These are phyloP conservation scores for Erinaceus europaeus DNA, from an alignment of 2,113 vertebrate genomes.

Conservation along the genomic window DNA sequence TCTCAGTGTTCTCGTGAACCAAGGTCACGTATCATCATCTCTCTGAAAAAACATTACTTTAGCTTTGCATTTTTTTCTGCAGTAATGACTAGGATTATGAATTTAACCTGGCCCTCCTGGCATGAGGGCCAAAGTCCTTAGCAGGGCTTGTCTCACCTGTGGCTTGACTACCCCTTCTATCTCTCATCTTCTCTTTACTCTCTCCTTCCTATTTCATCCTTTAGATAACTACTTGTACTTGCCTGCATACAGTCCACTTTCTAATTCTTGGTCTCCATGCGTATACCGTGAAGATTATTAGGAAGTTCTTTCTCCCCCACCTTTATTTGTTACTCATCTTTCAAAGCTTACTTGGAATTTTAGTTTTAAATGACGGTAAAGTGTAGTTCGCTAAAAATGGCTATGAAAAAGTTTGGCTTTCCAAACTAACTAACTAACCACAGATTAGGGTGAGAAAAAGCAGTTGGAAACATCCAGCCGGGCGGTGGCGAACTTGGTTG, in stretches of 20 bases:
- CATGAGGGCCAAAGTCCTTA: neutral
- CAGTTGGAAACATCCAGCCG: too few relatives aligned
- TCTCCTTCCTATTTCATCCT: neutral
- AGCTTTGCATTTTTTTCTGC: neutral
- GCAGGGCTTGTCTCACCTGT: neutral
- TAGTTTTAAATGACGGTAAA: neutral
- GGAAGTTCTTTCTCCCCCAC: neutral
- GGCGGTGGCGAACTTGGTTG: too few relatives aligned
- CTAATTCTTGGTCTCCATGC: neutral
- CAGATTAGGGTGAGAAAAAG: too few relatives aligned
- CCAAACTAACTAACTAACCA: too few relatives aligned
- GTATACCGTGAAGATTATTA: neutral
- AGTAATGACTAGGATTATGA: neutral
- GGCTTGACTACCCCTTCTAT: neutral
- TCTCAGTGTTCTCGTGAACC: neutral
- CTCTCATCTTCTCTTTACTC: neutral
- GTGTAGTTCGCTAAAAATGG: too few relatives aligned
- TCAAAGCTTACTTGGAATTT: neutral
- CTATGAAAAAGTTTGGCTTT: too few relatives aligned
- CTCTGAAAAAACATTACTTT: neutral
- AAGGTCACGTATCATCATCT: neutral
- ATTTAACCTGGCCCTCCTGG: neutral
- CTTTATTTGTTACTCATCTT: neutral
- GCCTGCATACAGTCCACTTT: neutral
- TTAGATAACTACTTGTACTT: rapidly evolving